Percentiles rank a stretch among this genome's conserved stretches.
Evolutionary conservation across 2,797 vertebrate species (phyloP).

Genomic region (Antrozous pallidus): DNA sequence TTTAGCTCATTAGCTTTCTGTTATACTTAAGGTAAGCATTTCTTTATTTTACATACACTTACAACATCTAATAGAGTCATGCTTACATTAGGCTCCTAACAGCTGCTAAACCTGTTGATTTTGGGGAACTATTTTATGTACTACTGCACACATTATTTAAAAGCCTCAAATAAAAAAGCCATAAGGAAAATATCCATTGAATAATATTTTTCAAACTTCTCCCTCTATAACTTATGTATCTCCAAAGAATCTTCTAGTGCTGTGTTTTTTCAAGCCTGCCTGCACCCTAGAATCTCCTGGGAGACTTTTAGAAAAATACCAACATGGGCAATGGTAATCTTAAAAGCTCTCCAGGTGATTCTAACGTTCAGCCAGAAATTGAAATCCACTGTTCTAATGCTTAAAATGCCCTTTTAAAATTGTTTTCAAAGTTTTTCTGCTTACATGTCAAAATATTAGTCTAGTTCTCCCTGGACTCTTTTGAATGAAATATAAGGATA

Average conservation of each 20-base stretch:
- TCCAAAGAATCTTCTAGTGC: slow-evolving; percentile 25
- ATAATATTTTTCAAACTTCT: slow-evolving; percentile 11
- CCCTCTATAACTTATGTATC: neutral
- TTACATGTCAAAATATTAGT: slow-evolving; percentile 59
- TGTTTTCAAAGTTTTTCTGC: neutral
- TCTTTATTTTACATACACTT: neutral
- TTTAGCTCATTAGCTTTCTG: neutral
- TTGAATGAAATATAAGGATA: slow-evolving; percentile 47
- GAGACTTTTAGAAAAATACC: slow-evolving; percentile 40
- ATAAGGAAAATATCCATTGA: slow-evolving; percentile 31
- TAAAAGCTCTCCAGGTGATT: slow-evolving; percentile 37
- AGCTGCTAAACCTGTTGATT: neutral
- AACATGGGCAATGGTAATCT: neutral
- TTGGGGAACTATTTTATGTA: neutral
- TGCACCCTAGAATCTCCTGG: slow-evolving; percentile 11
- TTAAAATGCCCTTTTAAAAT: neutral
- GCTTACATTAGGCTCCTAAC: neutral
- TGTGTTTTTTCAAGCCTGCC: slow-evolving; percentile 39
- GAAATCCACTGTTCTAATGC: slow-evolving; percentile 22
- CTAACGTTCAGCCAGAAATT: slow-evolving; percentile 45
- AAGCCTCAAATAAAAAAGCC: slow-evolving; percentile 14
- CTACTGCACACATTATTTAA: neutral
- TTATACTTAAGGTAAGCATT: neutral
- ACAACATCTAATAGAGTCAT: neutral
- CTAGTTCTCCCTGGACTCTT: slow-evolving; percentile 15